A percentile compares a stretch with the other conserved stretches of the same genome.
These are phyloP conservation scores for Pollenia angustigena DNA, from an alignment of 2,888 invertebrate genomes.

Conservation along the genomic window DNA sequence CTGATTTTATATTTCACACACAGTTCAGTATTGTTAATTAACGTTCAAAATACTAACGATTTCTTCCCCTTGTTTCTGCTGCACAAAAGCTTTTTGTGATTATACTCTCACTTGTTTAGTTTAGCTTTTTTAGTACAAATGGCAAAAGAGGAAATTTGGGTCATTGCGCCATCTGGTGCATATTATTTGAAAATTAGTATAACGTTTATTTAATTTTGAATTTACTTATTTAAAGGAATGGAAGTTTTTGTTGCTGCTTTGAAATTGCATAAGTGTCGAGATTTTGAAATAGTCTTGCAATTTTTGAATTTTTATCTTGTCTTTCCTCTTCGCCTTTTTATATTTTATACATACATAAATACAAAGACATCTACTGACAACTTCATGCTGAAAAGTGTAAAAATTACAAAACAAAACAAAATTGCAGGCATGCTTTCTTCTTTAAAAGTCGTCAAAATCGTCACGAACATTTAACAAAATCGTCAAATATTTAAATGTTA, in stretches of 20 bases:
- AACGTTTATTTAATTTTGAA: constrained; percentile 3
- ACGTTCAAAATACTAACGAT: constrained; percentile 74
- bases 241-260: background rate
- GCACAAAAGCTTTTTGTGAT: constrained; percentile 61
- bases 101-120: background rate
- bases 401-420: too few relatives aligned
- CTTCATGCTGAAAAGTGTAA: too few relatives aligned
- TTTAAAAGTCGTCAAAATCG: too few relatives aligned
- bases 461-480: too few relatives aligned
- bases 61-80: constrained; percentile 57
- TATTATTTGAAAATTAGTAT: background rate
- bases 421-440: too few relatives aligned
- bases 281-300: too few relatives aligned
- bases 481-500: too few relatives aligned
- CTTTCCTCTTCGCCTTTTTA: too few relatives aligned
- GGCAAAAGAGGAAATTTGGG: constrained; percentile 11
- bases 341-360: too few relatives aligned
- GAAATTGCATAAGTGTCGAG: background rate
- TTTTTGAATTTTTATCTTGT: too few relatives aligned
- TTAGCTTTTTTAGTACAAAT: constrained; percentile 77
- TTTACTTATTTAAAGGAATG: background rate
- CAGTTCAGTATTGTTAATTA: constrained; percentile 77
- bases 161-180: constrained; percentile 49
- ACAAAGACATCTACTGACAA: too few relatives aligned
- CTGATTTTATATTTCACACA: constrained; percentile 79